Conservation (phyloP, 2,797 vertebrate genomes). For the Schizopygopsis pylzovi region DNA sequence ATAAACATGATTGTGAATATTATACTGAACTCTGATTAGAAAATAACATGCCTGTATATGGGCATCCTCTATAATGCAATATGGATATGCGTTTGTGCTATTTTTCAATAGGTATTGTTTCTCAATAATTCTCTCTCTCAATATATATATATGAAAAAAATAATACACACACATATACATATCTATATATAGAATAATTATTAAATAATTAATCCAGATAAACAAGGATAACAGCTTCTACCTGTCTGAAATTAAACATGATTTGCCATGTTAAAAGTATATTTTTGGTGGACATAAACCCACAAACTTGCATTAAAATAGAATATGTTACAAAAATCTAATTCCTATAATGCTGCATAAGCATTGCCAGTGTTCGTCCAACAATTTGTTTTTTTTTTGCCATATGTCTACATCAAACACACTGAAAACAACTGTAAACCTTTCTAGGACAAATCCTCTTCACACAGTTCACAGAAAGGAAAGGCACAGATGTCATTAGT, state of each 20-base stretch:
- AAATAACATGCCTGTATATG: background rate
- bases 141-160: too few species aligned
- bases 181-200: background rate
- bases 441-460: conserved; percentile 18
- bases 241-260: too few species aligned
- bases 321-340: background rate
- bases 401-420: conserved; percentile 40
- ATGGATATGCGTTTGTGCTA: too few species aligned
- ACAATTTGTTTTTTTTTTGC: conserved; percentile 9
- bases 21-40: background rate
- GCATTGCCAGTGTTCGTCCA: background rate
- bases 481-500: conserved; percentile 30
- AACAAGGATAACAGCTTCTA: background rate
- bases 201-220: background rate
- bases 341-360: background rate
- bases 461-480: background rate
- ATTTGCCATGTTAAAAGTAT: background rate
- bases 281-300: background rate
- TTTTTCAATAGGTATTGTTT: too few species aligned
- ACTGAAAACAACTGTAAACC: conserved; percentile 26
- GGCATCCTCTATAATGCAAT: background rate
- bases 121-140: too few species aligned
- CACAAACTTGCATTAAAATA: background rate
- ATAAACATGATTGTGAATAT: background rate
- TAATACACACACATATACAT: background rate